phyloP scores from a whole-genome alignment of 2,888 invertebrate species.

The Drosophila sordidapex region DNA sequence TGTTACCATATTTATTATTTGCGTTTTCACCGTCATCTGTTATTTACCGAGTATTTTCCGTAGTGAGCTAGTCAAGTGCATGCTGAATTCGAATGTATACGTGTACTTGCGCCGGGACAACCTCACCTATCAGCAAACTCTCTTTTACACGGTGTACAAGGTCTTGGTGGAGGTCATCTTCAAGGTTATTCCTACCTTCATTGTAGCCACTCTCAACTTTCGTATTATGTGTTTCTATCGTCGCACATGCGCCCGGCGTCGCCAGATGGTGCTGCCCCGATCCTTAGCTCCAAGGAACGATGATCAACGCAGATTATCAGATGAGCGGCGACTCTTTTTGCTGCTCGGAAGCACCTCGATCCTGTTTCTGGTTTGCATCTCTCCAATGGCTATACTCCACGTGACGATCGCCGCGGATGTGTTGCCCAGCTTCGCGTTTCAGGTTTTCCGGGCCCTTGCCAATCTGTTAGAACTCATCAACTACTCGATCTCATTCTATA shows the following conservation, averaged over 20 bases:
- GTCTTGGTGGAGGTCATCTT: conserved; percentile 88
- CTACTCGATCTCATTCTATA: conserved; percentile 92
- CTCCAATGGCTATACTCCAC: conserved; percentile 90
- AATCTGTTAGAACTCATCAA: conserved; percentile 91
- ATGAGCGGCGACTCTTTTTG: conserved; percentile 88
- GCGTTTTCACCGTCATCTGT: conserved; percentile 88
- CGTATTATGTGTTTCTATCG: conserved; percentile 89
- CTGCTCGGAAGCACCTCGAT: conserved; percentile 89
- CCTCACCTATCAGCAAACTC: conserved; percentile 85
- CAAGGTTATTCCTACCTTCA: conserved; percentile 89
- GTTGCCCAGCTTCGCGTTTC: conserved; percentile 88
- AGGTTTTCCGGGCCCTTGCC: conserved; percentile 89
- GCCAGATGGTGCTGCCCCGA: conserved; percentile 88
- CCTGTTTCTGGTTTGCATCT: conserved; percentile 89
- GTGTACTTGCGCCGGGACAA: conserved; percentile 87
- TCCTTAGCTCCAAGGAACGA: conserved; percentile 86
- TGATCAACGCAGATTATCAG: conserved; percentile 88
- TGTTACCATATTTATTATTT: conserved; percentile 88
- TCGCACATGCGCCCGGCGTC: conserved; percentile 87
- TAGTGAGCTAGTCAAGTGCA: conserved; percentile 87
- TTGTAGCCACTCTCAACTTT: conserved; percentile 88
- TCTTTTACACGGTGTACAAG: conserved; percentile 87
- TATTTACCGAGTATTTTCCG: conserved; percentile 90
- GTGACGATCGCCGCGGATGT: conserved; percentile 88
- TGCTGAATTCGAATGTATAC: conserved; percentile 85